These are phyloP conservation scores for Gortyna flavago DNA, from an alignment of 2,888 invertebrate genomes.

Conservation along the genomic window DNA sequence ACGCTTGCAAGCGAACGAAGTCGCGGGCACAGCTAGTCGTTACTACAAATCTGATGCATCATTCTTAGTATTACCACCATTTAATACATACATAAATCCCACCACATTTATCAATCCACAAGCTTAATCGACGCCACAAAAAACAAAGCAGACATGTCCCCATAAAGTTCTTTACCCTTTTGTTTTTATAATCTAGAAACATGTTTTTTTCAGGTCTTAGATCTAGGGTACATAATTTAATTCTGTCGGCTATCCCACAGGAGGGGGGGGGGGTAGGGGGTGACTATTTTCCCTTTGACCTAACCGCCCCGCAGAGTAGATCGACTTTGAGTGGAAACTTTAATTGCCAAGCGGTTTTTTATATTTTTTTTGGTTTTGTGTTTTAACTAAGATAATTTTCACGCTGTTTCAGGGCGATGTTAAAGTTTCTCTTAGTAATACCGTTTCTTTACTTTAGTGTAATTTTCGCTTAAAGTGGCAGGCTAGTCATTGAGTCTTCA, in stretches of 20 bases:
- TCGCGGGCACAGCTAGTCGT: background rate
- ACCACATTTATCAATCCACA: conserved; percentile 2
- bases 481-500: background rate
- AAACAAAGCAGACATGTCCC: background rate
- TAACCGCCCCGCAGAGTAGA: conserved; percentile 54
- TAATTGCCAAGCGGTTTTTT: conserved; percentile 51
- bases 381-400: conserved; percentile 31
- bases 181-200: conserved; percentile 47
- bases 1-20: no score
- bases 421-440: background rate
- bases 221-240: conserved; percentile 70
- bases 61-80: background rate
- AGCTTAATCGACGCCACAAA: background rate
- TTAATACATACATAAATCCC: background rate
- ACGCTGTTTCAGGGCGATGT: background rate
- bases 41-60: background rate
- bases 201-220: conserved; percentile 48
- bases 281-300: conserved; percentile 70
- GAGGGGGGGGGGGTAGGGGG: conserved; percentile 36
- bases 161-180: conserved; percentile 5
- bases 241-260: conserved; percentile 66
- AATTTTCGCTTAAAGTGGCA: background rate
- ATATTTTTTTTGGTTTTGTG: conserved; percentile 21
- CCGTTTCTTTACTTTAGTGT: no score
- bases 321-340: conserved; percentile 59